phyloP scores from a whole-genome alignment of 2,797 vertebrate genomes.

The Rhinichthys osculus region DNA sequence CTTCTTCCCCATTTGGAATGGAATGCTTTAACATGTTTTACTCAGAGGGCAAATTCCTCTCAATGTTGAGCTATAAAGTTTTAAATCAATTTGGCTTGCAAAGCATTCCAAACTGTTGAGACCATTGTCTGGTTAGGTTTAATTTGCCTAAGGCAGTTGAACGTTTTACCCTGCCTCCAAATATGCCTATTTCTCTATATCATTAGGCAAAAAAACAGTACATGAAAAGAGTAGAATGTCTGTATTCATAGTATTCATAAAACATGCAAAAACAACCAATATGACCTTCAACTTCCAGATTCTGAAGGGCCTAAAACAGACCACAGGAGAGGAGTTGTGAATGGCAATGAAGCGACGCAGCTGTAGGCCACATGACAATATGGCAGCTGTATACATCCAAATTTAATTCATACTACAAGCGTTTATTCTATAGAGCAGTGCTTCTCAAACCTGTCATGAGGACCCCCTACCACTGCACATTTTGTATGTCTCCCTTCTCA shows the following conservation, averaged over 20 bases:
- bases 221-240: not conserved
- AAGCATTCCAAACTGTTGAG: constrained; percentile 35
- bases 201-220: not conserved
- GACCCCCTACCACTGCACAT: too few species aligned
- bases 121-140: constrained; percentile 41
- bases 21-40: constrained; percentile 48
- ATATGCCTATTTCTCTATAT: not conserved
- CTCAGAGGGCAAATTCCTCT: constrained; percentile 49
- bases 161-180: not conserved
- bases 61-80: constrained; percentile 35
- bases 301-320: too few species aligned
- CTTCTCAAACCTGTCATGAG: too few species aligned
- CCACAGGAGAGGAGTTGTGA: not conserved
- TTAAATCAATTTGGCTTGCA: constrained; percentile 39
- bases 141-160: constrained; percentile 22
- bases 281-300: not conserved
- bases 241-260: not conserved
- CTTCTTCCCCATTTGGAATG: constrained; percentile 39
- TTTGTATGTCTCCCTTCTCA: too few species aligned
- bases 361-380: not conserved
- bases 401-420: not conserved
- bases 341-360: not conserved
- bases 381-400: not conserved
- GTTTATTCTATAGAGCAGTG: not conserved
- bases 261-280: not conserved